Percentiles rank a stretch among this genome's conserved stretches.
These are phyloP conservation scores for Merluccius polli DNA, from an alignment of 2,797 vertebrate species.

Conservation along the genomic window DNA sequence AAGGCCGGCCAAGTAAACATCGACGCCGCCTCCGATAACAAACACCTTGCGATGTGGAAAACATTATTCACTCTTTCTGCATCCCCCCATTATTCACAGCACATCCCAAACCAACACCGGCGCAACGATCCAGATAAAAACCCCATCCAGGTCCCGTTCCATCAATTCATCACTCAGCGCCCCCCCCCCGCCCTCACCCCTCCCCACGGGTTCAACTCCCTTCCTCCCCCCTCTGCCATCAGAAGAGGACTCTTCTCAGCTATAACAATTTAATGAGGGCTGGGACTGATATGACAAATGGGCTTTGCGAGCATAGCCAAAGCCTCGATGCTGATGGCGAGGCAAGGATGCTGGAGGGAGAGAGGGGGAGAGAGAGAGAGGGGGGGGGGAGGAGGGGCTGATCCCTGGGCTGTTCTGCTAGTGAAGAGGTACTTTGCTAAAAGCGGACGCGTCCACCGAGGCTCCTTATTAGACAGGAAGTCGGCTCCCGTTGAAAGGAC, in stretches of 20 bases:
- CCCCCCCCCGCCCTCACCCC: slow-evolving; percentile 32
- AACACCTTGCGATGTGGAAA: background rate
- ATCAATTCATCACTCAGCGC: background rate
- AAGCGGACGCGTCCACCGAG: slow-evolving; percentile 54
- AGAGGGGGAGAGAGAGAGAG: background rate
- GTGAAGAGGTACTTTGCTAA: slow-evolving; percentile 60
- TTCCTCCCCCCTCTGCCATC: background rate
- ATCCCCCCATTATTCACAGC: background rate
- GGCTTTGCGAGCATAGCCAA: slow-evolving; percentile 30
- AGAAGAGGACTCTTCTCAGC: slow-evolving; percentile 19
- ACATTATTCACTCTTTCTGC: background rate
- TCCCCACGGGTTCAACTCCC: slow-evolving; percentile 34
- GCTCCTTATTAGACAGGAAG: slow-evolving; percentile 66
- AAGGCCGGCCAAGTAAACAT: background rate
- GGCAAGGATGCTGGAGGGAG: slow-evolving; percentile 34
- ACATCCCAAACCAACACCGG: background rate
- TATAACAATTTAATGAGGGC: slow-evolving; percentile 64
- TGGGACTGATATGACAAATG: slow-evolving; percentile 64
- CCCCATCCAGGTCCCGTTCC: background rate
- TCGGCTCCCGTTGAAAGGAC: slow-evolving; percentile 49
- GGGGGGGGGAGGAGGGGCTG: slow-evolving; percentile 1
- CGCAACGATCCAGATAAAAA: background rate
- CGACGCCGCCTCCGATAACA: background rate
- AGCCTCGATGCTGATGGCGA: slow-evolving; percentile 34
- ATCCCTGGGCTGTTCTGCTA: slow-evolving; percentile 47